phyloP scores from a whole-genome alignment of 2,888 invertebrate species.

The Eledona agricola region DNA sequence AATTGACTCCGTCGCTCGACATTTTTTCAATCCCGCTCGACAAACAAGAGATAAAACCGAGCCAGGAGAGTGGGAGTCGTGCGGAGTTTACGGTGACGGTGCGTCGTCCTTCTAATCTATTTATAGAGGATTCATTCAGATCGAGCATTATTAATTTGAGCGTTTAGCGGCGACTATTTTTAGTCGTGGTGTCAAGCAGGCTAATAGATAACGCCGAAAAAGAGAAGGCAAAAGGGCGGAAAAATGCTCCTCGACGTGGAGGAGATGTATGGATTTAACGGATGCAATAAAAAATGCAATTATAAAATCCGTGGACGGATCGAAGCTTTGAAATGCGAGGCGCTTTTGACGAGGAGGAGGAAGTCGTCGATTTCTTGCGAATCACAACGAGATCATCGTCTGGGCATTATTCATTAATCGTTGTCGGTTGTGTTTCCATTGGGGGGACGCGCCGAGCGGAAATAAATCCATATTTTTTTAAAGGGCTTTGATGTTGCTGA shows the following conservation, averaged over 20 bases:
- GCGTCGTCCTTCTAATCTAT: constrained; percentile 35
- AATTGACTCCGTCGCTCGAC: too few species aligned
- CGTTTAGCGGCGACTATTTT: constrained; percentile 21
- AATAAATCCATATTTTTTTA: constrained; percentile 28
- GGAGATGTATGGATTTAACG: constrained; percentile 21
- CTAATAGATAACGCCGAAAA: too few species aligned
- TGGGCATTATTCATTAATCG: constrained; percentile 31
- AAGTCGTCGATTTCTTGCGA: constrained; percentile 30
- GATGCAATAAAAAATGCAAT: constrained; percentile 29
- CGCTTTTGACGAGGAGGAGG: constrained; percentile 4
- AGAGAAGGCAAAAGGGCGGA: neutral
- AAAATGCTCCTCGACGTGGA: too few species aligned
- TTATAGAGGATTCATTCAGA: constrained; percentile 39
- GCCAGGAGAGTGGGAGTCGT: constrained; percentile 11
- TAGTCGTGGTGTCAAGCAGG: constrained; percentile 20
- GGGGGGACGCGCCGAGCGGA: constrained; percentile 17
- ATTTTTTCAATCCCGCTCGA: too few species aligned
- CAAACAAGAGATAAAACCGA: constrained; percentile 23
- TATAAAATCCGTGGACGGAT: constrained; percentile 22
- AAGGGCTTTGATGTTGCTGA: constrained; percentile 24
- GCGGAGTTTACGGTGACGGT: constrained; percentile 17
- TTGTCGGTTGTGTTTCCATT: constrained; percentile 26
- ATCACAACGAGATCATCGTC: constrained; percentile 23
- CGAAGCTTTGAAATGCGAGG: constrained; percentile 19
- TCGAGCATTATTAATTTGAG: constrained; percentile 34